Conservation (phyloP, 2,113 vertebrate genomes). For the Clarias macrocephalus region DNA sequence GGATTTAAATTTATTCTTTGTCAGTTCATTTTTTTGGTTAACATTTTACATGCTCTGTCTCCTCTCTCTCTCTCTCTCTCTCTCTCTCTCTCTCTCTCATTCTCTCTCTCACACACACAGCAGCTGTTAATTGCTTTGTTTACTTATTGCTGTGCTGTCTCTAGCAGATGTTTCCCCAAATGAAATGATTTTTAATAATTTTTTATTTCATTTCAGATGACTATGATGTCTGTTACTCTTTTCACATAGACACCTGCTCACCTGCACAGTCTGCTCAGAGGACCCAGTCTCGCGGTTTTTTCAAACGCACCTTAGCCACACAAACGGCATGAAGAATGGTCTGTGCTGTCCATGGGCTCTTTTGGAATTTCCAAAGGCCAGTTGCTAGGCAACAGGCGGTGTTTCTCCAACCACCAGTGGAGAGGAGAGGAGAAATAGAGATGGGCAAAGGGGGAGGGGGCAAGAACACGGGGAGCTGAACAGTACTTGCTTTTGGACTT, state of each 20-base stretch:
- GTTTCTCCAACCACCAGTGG: conserved; percentile 50
- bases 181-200: neutral
- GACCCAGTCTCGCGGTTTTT: neutral
- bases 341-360: conserved; percentile 48
- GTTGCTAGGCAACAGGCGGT: conserved; percentile 65
- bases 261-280: conserved; percentile 16
- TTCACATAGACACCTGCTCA: conserved; percentile 33
- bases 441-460: conserved; percentile 11
- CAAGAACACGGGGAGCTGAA: neutral
- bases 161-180: conserved; percentile 25
- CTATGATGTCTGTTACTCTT: neutral
- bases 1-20: neutral
- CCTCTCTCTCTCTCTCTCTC: neutral
- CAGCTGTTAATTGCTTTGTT: conserved; percentile 21
- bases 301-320: conserved; percentile 20
- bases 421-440: conserved; percentile 25
- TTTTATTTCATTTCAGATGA: conserved; percentile 5
- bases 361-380: conserved; percentile 57
- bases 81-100: neutral
- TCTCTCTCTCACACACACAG: neutral
- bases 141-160: neutral
- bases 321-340: conserved; percentile 36
- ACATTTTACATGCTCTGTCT: neutral
- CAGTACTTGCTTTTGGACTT: conserved; percentile 7
- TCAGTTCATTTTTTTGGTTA: neutral